Evolutionary conservation across 2,888 invertebrate genomes (phyloP).

Genomic region (Lysandra bellargus): DNA sequence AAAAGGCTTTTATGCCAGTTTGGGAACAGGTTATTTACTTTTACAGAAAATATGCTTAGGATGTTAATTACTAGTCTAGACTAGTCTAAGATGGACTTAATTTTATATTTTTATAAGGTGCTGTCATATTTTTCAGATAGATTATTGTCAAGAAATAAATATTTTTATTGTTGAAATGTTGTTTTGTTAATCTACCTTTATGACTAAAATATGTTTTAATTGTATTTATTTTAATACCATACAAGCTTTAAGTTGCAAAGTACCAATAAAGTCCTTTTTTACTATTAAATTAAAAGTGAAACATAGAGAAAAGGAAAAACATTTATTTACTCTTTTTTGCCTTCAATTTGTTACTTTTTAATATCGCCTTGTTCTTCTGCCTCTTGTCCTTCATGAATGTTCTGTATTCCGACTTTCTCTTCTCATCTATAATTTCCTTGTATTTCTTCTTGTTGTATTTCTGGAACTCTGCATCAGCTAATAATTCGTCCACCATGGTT

Average conservation of each 20-base stretch:
- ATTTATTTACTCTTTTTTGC: conserved; percentile 49
- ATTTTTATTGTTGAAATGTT: background rate
- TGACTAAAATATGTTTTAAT: background rate
- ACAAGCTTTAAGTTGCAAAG: too few species aligned
- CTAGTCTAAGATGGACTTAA: conserved; percentile 16
- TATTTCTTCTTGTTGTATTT: conserved; percentile 90
- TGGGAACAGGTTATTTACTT: background rate
- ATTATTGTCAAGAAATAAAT: background rate
- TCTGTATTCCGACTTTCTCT: conserved; percentile 84
- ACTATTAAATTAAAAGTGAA: background rate
- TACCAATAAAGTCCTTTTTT: too few species aligned
- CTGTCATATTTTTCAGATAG: background rate
- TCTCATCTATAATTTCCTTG: conserved; percentile 87
- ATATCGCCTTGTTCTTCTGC: conserved; percentile 81
- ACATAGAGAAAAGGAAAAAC: conserved; percentile 7
- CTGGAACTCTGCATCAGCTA: conserved; percentile 92
- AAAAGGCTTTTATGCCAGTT: background rate
- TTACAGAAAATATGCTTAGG: background rate
- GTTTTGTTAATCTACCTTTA: background rate
- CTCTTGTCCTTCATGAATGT: conserved; percentile 88
- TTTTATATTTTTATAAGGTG: conserved; percentile 5
- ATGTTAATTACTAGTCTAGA: background rate
- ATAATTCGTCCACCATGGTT: conserved; percentile 95
- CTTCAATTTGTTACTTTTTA: conserved; percentile 66
- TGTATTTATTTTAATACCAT: background rate